These are phyloP conservation scores for Sisyra terminalis DNA, from an alignment of 2,888 invertebrate species.

Conservation along the genomic window DNA sequence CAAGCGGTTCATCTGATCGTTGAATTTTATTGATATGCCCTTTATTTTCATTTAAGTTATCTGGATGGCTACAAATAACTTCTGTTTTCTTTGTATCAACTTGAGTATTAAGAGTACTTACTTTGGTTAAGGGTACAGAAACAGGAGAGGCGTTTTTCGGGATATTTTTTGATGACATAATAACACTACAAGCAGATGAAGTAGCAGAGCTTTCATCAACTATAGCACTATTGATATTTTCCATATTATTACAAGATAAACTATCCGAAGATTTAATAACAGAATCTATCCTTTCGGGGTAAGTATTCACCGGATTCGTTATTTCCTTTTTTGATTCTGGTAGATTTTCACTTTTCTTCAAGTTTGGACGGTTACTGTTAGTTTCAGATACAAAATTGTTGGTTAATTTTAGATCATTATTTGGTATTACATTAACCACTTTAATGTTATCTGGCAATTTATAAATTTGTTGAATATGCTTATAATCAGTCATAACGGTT, in stretches of 20 bases:
- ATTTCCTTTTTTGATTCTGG: not conserved
- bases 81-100: no score
- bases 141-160: no score
- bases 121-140: no score
- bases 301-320: not conserved
- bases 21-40: no score
- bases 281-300: not conserved
- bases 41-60: no score
- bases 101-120: no score
- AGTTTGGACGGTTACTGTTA: not conserved
- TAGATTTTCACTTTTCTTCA: not conserved
- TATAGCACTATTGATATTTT: not conserved
- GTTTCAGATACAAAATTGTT: not conserved
- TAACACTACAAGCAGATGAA: constrained; percentile 2
- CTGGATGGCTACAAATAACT: no score
- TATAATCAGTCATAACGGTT: constrained; percentile 6
- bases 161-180: not conserved
- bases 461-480: constrained; percentile 8
- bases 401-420: not conserved
- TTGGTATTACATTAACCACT: constrained; percentile 1
- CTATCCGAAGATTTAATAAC: constrained; percentile 5
- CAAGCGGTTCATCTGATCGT: no score
- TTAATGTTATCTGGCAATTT: constrained; percentile 9
- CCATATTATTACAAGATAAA: not conserved
- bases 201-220: not conserved